Conservation (phyloP, 2,797 vertebrate genomes). For the Spinus pinus region DNA sequence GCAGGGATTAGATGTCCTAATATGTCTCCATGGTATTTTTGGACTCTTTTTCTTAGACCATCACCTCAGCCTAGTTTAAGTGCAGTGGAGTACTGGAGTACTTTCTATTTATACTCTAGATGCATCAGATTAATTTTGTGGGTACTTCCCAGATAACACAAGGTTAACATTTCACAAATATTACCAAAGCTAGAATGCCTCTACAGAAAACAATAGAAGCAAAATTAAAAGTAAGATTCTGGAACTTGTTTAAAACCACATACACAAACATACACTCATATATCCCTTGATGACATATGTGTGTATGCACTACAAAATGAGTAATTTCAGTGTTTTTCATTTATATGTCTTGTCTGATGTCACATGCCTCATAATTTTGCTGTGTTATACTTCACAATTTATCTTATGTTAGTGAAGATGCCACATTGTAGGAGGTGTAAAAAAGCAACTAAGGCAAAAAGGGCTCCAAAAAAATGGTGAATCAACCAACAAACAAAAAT, state of each 20-base stretch:
- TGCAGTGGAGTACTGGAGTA: background rate
- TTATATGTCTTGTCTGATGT: background rate
- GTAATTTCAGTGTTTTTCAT: background rate
- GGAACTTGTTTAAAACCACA: background rate
- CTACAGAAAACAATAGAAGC: background rate
- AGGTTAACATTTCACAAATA: background rate
- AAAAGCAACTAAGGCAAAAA: background rate
- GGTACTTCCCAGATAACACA: background rate
- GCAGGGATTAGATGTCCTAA: background rate
- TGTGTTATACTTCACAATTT: background rate
- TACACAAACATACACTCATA: background rate
- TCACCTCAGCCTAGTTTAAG: background rate
- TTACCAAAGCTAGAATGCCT: background rate
- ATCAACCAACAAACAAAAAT: constrained; percentile 3
- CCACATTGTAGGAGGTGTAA: background rate
- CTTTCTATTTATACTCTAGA: background rate
- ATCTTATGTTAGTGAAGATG: background rate
- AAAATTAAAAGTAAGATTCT: background rate
- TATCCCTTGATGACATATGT: background rate
- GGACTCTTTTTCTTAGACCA: background rate
- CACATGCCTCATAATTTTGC: background rate
- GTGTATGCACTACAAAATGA: background rate
- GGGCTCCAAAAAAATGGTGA: background rate
- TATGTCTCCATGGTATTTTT: background rate
- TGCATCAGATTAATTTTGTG: background rate